A percentile compares a stretch with the other conserved stretches of the same genome.
These are phyloP conservation scores for Scolopax rusticola DNA, from an alignment of 2,797 vertebrate species.

Conservation along the genomic window DNA sequence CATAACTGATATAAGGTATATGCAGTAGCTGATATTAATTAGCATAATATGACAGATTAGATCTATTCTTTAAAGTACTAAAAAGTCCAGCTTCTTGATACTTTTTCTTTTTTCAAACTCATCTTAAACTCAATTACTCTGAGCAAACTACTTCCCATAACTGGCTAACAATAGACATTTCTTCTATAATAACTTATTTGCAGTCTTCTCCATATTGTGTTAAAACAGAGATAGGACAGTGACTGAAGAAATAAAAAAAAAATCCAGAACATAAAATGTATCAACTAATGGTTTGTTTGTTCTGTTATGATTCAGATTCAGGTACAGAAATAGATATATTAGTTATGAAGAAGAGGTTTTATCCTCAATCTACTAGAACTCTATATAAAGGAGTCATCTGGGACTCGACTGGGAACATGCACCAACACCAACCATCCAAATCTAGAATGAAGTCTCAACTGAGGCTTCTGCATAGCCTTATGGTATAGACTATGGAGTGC, in stretches of 20 bases:
- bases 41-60: not conserved
- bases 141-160: not conserved
- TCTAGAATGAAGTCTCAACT: not conserved
- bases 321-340: not conserved
- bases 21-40: not conserved
- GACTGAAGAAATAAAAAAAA: not conserved
- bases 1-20: not conserved
- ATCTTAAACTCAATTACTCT: not conserved
- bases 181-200: not conserved
- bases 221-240: not conserved
- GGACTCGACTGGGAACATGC: not conserved
- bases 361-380: not conserved
- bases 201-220: not conserved
- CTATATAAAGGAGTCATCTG: not conserved
- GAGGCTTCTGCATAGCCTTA: not conserved
- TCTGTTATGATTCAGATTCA: not conserved
- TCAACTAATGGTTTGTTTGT: not conserved
- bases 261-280: not conserved
- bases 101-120: not conserved
- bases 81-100: not conserved
- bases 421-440: not conserved
- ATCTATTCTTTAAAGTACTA: not conserved
- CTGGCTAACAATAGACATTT: not conserved
- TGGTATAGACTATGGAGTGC: rapidly evolving
- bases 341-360: not conserved